phyloP scores from a whole-genome alignment of 2,113 vertebrate genomes.

The Gavialis gangeticus region DNA sequence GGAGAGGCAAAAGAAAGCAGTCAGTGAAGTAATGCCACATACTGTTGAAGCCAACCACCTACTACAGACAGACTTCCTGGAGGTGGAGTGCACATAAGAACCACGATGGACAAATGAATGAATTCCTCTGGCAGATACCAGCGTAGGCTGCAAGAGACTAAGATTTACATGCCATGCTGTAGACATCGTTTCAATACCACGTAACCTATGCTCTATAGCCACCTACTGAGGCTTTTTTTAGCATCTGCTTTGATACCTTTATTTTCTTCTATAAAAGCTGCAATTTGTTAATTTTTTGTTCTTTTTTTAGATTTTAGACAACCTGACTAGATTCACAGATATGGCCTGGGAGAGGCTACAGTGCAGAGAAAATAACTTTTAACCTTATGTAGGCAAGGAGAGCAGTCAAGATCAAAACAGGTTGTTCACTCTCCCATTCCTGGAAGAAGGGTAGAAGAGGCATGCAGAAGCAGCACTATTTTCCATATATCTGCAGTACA shows the following conservation, averaged over 20 bases:
- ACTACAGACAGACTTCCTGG: not conserved
- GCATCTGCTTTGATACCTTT: not conserved
- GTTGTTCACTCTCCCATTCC: rapidly evolving
- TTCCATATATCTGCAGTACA: not conserved
- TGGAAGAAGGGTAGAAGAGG: not conserved
- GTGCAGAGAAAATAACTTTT: not conserved
- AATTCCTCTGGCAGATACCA: not conserved
- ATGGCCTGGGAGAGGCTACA: rapidly evolving
- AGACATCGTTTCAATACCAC: not conserved
- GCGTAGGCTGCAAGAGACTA: not conserved
- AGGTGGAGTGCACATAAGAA: not conserved
- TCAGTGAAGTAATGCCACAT: too few species aligned
- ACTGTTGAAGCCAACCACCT: not conserved
- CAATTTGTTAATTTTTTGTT: not conserved
- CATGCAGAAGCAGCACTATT: not conserved
- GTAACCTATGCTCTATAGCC: rapidly evolving
- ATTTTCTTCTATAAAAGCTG: not conserved
- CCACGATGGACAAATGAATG: not conserved
- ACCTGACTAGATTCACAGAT: not conserved
- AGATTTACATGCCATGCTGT: rapidly evolving
- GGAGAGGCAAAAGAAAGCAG: too few species aligned
- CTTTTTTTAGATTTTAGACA: not conserved
- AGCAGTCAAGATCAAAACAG: not conserved
- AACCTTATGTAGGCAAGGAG: not conserved
- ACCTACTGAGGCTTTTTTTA: not conserved